Conservation (phyloP, 2,888 invertebrate genomes). For the Brachypterus glaber region DNA sequence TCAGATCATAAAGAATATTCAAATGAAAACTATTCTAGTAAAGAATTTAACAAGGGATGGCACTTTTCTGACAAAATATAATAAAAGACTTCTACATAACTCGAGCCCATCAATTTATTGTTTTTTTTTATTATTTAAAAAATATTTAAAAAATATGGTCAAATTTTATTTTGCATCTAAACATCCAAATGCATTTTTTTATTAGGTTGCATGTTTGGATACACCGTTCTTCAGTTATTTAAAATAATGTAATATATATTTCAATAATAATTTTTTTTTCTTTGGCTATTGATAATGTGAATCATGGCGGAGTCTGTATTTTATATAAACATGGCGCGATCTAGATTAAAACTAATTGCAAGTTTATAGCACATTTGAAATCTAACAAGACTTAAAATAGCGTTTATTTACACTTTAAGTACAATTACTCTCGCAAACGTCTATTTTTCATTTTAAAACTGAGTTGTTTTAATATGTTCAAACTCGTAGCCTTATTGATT, state of each 20-base stretch:
- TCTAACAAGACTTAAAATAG: no score
- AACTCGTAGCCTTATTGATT: no score
- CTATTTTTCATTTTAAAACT: no score
- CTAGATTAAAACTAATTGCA: no score
- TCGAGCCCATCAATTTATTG: background rate
- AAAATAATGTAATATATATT: background rate
- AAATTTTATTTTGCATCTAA: background rate
- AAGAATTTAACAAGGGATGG: background rate
- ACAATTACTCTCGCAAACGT: background rate
- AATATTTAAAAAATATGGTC: background rate
- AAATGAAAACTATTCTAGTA: background rate
- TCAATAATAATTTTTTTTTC: background rate
- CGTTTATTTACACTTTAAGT: no score
- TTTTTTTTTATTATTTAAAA: background rate
- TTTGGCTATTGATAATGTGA: no score
- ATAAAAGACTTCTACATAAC: background rate
- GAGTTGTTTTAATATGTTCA: no score
- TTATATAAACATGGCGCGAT: no score
- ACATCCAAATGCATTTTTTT: no score
- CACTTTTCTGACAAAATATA: slow-evolving; percentile 1
- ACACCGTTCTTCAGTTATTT: background rate
- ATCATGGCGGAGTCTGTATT: no score
- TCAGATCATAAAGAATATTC: background rate
- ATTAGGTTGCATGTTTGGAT: background rate
- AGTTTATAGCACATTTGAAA: no score